Conservation (phyloP, 1,140 invertebrate species). For the Papilio xuthus region DNA sequence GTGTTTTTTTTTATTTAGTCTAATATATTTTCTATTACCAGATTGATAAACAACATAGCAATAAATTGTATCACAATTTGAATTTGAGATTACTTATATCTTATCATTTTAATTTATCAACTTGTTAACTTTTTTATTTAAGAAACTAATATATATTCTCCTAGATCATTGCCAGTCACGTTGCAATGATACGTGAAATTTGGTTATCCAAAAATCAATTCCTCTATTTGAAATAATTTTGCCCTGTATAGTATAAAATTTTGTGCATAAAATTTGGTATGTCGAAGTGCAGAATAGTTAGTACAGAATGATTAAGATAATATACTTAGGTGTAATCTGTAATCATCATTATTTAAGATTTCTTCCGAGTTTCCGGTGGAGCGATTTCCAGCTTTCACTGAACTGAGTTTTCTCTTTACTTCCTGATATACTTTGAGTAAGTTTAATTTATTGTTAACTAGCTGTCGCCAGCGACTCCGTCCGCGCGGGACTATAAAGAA, state of each 20-base stretch:
- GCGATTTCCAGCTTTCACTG: constrained; percentile 2
- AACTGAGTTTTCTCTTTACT: background rate
- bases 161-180: background rate
- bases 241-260: no score
- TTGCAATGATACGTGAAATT: background rate
- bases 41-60: background rate
- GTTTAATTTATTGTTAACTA: background rate
- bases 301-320: no score
- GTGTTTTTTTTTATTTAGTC: background rate
- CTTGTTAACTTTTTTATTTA: background rate
- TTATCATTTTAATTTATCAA: constrained; percentile 20
- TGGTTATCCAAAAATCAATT: no score
- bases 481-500: no score
- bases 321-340: background rate
- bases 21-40: background rate
- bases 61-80: constrained; percentile 1
- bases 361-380: background rate
- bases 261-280: no score
- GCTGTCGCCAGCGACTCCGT: no score
- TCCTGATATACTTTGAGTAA: background rate
- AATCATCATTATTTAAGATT: background rate
- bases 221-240: no score
- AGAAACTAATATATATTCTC: background rate
- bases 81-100: constrained; percentile 14
- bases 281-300: no score